Percentiles rank a stretch among this genome's conserved stretches.
Evolutionary conservation across 2,797 vertebrate genomes (phyloP).

Genomic region (Ciconia nigra): DNA sequence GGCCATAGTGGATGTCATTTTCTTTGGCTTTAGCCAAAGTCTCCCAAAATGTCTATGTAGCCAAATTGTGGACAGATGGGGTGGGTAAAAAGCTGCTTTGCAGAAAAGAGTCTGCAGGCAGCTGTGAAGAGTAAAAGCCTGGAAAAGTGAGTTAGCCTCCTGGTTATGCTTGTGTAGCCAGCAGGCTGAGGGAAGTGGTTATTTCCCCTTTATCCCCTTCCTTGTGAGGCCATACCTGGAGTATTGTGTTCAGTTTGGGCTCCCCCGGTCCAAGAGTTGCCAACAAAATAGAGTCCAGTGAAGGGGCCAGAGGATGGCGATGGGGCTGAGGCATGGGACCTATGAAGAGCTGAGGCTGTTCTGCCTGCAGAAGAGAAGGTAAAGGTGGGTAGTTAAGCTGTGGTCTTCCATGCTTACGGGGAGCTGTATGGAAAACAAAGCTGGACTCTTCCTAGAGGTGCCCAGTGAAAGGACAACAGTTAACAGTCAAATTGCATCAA

Average conservation of each 20-base stretch:
- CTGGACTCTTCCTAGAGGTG: neutral
- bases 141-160: neutral
- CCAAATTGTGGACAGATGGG: neutral
- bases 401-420: neutral
- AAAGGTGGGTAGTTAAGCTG: neutral
- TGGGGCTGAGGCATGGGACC: neutral
- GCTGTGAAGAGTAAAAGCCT: neutral
- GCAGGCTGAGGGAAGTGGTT: neutral
- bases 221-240: neutral
- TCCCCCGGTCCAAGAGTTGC: neutral
- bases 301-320: neutral
- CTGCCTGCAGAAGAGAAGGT: neutral
- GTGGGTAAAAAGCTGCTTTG: neutral
- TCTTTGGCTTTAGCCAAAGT: neutral
- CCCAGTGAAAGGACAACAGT: neutral
- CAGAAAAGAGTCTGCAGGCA: neutral
- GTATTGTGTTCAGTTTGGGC: neutral
- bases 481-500: neutral
- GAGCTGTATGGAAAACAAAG: rapidly evolving
- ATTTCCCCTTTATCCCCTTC: neutral
- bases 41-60: neutral
- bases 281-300: neutral
- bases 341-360: neutral
- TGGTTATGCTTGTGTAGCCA: neutral
- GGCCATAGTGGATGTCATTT: neutral